Percentiles rank a stretch among this genome's conserved stretches.
phyloP scores from a whole-genome alignment of 2,888 invertebrate species.

The Odontomyia ornata region DNA sequence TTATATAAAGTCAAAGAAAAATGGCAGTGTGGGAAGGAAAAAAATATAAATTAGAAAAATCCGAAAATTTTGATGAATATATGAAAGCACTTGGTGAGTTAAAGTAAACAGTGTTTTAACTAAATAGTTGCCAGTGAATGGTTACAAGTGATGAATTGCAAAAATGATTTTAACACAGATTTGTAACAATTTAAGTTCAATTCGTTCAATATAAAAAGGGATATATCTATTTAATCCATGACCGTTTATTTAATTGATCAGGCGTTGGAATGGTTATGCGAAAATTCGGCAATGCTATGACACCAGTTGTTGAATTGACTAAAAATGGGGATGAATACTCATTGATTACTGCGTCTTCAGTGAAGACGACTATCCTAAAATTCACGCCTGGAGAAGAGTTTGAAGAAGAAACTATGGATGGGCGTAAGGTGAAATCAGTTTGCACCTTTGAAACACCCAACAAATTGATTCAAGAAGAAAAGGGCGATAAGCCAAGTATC shows the following conservation, averaged over 20 bases:
- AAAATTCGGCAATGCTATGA: slow-evolving; percentile 84
- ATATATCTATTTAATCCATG: too few relatives aligned
- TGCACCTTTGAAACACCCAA: slow-evolving; percentile 77
- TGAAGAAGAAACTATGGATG: slow-evolving; percentile 90
- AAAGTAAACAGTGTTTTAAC: too few relatives aligned
- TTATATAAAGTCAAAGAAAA: slow-evolving; percentile 5
- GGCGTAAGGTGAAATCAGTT: slow-evolving; percentile 75
- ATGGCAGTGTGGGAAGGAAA: slow-evolving; percentile 67
- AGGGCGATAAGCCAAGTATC: slow-evolving; percentile 73
- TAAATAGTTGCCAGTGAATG: too few relatives aligned
- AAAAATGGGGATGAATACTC: slow-evolving; percentile 79
- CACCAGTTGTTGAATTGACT: slow-evolving; percentile 82
- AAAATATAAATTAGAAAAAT: slow-evolving; percentile 81
- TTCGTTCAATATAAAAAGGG: too few relatives aligned
- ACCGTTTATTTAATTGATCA: slow-evolving; percentile 60
- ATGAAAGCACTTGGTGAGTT: slow-evolving; percentile 85
- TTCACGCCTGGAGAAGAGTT: slow-evolving; percentile 89
- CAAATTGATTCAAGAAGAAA: slow-evolving; percentile 83
- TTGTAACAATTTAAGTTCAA: too few relatives aligned
- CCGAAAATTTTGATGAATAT: slow-evolving; percentile 89
- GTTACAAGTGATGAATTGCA: too few relatives aligned
- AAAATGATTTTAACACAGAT: too few relatives aligned
- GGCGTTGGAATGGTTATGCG: slow-evolving; percentile 89
- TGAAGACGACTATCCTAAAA: slow-evolving; percentile 84
- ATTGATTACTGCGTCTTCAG: slow-evolving; percentile 85